phyloP scores from a whole-genome alignment of 2,113 vertebrate genomes.

The Natator depressus region DNA sequence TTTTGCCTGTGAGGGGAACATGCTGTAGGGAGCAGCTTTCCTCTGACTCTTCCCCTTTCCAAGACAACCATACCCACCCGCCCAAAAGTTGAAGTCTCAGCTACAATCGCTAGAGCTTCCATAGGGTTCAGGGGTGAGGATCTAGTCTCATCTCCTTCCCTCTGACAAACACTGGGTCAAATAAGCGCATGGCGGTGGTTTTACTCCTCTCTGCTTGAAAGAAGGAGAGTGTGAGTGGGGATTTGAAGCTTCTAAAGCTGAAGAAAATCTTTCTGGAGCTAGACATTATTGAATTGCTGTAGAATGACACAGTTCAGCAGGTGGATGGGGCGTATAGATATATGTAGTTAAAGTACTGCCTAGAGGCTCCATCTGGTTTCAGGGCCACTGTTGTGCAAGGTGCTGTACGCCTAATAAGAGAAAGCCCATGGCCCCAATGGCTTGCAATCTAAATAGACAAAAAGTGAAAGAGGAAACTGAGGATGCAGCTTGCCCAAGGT shows the following conservation, averaged over 20 bases:
- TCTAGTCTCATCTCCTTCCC: neutral
- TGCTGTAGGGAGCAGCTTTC: neutral
- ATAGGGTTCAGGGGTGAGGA: neutral
- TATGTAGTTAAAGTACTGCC: neutral
- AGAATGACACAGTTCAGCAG: neutral
- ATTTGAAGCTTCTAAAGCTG: neutral
- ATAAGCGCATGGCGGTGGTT: neutral
- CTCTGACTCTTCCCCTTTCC: neutral
- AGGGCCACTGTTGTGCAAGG: too few species aligned
- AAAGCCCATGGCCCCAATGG: neutral
- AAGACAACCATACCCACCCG: neutral
- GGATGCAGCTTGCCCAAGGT: neutral
- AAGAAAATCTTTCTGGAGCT: neutral
- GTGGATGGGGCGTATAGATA: neutral
- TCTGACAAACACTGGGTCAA: neutral
- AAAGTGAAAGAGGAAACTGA: neutral
- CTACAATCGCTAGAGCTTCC: accelerated
- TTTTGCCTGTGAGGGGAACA: neutral
- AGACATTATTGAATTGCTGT: neutral
- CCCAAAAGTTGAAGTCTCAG: neutral
- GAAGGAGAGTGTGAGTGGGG: too few species aligned
- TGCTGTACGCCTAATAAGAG: neutral
- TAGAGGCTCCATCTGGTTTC: too few species aligned
- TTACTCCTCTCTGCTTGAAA: neutral
- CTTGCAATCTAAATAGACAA: neutral